Evolutionary conservation across 2,797 vertebrate genomes (phyloP), one percentile per base, ranked within the genome.

Genomic region (Nannoperca obscura): DNA sequence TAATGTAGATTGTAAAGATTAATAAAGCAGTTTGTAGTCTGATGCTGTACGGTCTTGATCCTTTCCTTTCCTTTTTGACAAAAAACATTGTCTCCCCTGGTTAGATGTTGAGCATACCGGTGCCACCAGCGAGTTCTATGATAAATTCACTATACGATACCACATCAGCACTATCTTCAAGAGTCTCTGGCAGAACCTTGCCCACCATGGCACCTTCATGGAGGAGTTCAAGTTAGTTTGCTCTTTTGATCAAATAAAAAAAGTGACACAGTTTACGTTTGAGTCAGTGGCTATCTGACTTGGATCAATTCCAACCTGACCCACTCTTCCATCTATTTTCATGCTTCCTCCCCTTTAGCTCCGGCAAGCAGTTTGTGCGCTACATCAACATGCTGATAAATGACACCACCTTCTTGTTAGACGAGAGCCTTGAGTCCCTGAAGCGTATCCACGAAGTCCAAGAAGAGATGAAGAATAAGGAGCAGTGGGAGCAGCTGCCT

Each of bases 301-400:
- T 30, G 3, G 22, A 58, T 42, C 32, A 42, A 22, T 80, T 79
- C 52, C 19, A 52, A 13, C 27, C 76, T 82, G 22, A 78, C 36
- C 8, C 30, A 0, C 50, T 77, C 14, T 64, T 67, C 24, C 34
- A 8, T 61, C 5, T 42, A 65, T 22, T 63, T 52, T 74, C 32
- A 11, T 57, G 38, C 49, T 82, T 19, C 13, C 27, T 69, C 32
- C 32, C 74, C 32, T 77, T 52, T 87, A 99, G 98, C 92, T 98
- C 98, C 62, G 98, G 98, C 83, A 99, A 99, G 94, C 98, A 99
- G 95, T 99, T 99, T 93, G 98, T 99, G 74, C 98, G 98, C 91
- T 99, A 99, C 86, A 99, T 99, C 94, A 99, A 99, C 92, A 99
- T 99, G 98, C 94, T 99, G 93, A 99, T 99, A 86, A 99, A 99